Base-by-base conservation (phyloP, 1,140 invertebrate genomes). In the Lepidurus couesii region DNA sequence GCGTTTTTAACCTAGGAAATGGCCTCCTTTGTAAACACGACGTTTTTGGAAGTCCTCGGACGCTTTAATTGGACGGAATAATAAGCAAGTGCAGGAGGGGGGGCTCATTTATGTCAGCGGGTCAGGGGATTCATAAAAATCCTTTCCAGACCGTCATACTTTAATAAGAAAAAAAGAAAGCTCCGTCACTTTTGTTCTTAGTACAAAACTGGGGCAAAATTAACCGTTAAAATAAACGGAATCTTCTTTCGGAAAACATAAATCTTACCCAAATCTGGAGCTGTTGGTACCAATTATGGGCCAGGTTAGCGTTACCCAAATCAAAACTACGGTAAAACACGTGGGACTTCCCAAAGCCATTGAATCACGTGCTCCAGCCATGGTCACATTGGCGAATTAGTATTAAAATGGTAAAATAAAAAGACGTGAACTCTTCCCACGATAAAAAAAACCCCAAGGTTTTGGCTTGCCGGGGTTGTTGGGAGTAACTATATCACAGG, bases 321-420 rank as follows among this genome's bases (percentile, higher is more conserved):
- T 7, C 53, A 65, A 65, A 11, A 21, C 53, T 65, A 21, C 53
- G 53, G 53, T 65, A 65, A 65, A 65, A 65, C 53, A 65, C 53
- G 53, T 65, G 53, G 53, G 53, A 65, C 53, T 65, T 65, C 21
- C 16, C 16, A 65, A 21, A 21, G 53, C 53, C 53, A 13, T 9
- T n/a, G 53, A 11, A 65, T 65, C 53, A 65, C 53, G 53, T 65
- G 53, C 53, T 21, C 16, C 21, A 21, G 53, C 53, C 53, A 65
- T 65, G 13, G 53, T 65, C 53, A 65, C 53, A 65, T 65, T 65
- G 21, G 53, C 53, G 53, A 65, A 65, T 65, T 65, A 21, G 53
- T 65, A 65, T 65, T 21, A 65, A 65, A 21, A 16, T 7, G n/a
- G 21, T n/a, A 65, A 65, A 21, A 65, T 65, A 65, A 65, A 65